These are phyloP conservation scores for Bufo gargarizans DNA, from an alignment of 2,113 vertebrate species.

Conservation along the genomic window DNA sequence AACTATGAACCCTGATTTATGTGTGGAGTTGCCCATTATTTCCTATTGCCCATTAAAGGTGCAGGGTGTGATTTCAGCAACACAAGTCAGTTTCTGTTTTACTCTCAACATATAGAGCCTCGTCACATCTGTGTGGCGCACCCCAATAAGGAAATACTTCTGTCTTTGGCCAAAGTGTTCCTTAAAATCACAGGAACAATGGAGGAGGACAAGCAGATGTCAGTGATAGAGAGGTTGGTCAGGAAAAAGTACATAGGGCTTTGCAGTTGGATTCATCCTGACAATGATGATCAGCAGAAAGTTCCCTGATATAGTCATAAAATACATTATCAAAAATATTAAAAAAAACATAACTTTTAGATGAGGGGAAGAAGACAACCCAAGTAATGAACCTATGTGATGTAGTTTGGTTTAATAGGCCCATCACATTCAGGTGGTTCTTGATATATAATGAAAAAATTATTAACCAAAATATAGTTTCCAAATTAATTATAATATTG, in stretches of 20 bases:
- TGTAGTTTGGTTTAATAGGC: background rate
- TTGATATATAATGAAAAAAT: too few species aligned
- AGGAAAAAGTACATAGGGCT: background rate
- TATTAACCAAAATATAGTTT: too few species aligned
- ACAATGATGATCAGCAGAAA: background rate
- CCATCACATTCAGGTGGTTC: background rate
- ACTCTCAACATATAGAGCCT: background rate
- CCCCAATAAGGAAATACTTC: background rate
- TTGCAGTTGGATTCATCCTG: background rate
- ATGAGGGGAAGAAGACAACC: background rate
- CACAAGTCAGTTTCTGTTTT: too few species aligned
- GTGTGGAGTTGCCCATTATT: too few species aligned
- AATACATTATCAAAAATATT: background rate
- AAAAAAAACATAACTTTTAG: background rate
- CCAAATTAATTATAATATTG: too few species aligned
- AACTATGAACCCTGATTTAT: too few species aligned
- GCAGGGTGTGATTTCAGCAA: too few species aligned
- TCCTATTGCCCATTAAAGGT: too few species aligned
- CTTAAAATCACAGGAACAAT: background rate
- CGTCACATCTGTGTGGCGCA: conserved; percentile 22
- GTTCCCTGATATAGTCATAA: conserved; percentile 2
- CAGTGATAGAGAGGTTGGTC: background rate
- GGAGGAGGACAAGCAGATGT: conserved; percentile 24
- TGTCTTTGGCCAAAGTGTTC: background rate
- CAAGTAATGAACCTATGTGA: background rate